A percentile compares a stretch with the other conserved stretches of the same genome.
Conservation (phyloP, 2,888 invertebrate genomes). For the Scelioninae gen. 2 region DNA sequence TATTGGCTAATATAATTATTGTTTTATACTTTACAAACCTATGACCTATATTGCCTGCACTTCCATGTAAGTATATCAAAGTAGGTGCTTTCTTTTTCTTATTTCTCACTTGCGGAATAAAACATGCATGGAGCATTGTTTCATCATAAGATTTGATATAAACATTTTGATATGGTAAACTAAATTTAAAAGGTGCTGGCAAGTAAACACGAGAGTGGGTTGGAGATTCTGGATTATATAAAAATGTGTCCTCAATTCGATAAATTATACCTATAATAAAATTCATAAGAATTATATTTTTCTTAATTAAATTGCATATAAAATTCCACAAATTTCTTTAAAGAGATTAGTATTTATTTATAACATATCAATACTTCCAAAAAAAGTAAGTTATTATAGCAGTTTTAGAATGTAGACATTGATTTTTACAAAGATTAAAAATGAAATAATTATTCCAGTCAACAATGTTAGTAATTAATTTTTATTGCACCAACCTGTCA, state of each 20-base stretch:
- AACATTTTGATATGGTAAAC: conserved; percentile 90
- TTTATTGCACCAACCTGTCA: too few species aligned
- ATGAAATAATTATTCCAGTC: too few species aligned
- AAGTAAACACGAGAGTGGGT: conserved; percentile 92
- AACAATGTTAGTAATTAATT: too few species aligned
- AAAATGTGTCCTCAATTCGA: conserved; percentile 88
- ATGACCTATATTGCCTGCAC: conserved; percentile 98
- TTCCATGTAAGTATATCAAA: conserved; percentile 94
- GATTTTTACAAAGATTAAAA: too few species aligned
- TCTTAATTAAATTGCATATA: too few species aligned
- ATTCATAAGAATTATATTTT: conserved; percentile 71
- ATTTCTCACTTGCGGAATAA: conserved; percentile 84
- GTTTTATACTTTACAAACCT: conserved; percentile 76
- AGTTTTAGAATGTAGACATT: too few species aligned
- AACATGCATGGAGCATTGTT: conserved; percentile 86
- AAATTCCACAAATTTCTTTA: too few species aligned
- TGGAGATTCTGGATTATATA: conserved; percentile 94
- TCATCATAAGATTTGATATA: conserved; percentile 86
- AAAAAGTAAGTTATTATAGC: too few species aligned
- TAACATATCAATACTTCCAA: too few species aligned
- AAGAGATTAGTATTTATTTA: too few species aligned
- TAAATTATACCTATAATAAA: conserved; percentile 82
- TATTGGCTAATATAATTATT: too few species aligned
- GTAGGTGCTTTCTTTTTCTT: conserved; percentile 86
- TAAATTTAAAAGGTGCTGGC: conserved; percentile 89